Percentiles rank a stretch among this genome's conserved stretches.
These are phyloP conservation scores for Rynchops niger DNA, from an alignment of 2,113 vertebrate genomes.

Conservation along the genomic window DNA sequence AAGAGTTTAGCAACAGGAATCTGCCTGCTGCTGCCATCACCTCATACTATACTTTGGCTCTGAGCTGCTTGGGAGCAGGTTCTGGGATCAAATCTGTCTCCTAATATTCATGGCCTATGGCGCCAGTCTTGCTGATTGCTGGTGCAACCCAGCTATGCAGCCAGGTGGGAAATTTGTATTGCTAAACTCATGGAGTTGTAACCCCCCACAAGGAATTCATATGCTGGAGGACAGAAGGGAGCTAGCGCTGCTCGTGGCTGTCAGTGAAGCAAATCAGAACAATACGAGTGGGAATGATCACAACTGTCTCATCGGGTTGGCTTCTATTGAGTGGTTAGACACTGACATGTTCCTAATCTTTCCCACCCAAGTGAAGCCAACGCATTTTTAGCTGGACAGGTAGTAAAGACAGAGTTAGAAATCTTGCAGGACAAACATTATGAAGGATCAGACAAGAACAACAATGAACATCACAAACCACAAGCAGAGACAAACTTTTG, in stretches of 20 bases:
- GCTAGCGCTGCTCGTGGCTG: not conserved
- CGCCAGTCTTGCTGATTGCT: not conserved
- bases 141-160: not conserved
- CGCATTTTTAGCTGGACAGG: not conserved
- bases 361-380: not conserved
- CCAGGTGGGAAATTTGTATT: not conserved
- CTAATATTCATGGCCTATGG: not conserved
- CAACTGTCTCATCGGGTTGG: not conserved
- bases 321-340: not conserved
- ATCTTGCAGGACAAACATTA: not conserved
- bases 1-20: not conserved
- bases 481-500: not conserved
- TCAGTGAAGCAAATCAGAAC: not conserved
- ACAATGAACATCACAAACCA: not conserved
- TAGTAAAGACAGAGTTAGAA: not conserved
- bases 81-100: not conserved
- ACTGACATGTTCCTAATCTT: not conserved
- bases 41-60: not conserved
- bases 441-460: not conserved
- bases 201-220: not conserved
- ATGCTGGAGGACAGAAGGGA: not conserved
- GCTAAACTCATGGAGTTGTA: not conserved
- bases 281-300: not conserved
- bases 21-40: not conserved
- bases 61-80: not conserved